phyloP scores from a whole-genome alignment of 2,888 invertebrate species.

The Eupeodes latifasciatus region DNA sequence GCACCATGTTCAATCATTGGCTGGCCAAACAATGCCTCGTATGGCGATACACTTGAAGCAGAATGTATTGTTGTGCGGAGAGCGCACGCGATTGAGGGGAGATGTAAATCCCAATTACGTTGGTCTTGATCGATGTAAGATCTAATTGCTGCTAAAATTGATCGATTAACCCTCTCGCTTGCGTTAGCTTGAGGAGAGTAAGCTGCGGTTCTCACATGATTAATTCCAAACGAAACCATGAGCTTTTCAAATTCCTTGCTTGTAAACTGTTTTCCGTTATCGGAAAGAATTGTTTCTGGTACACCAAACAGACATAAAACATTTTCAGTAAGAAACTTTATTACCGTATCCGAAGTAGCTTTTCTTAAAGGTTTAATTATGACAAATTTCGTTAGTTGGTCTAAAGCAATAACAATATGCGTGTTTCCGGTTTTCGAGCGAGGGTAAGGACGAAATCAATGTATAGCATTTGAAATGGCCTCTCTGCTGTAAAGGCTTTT shows the following conservation, averaged over 20 bases:
- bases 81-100: constrained; percentile 15
- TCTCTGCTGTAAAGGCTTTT: too few species aligned
- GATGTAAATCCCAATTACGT: not conserved
- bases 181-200: not conserved
- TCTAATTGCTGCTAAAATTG: constrained; percentile 70
- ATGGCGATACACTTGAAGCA: not conserved
- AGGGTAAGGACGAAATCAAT: too few species aligned
- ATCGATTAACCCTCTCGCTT: not conserved
- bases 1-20: too few species aligned
- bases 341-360: too few species aligned
- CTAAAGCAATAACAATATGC: too few species aligned
- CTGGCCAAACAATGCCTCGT: too few species aligned
- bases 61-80: not conserved
- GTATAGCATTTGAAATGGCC: too few species aligned
- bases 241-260: constrained; percentile 57
- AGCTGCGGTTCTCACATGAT: constrained; percentile 72
- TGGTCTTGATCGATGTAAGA: constrained; percentile 22
- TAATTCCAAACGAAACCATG: constrained; percentile 52
- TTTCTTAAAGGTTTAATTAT: too few species aligned
- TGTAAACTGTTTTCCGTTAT: constrained; percentile 78
- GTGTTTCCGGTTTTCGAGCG: too few species aligned
- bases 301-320: constrained; percentile 75
- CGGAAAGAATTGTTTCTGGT: constrained; percentile 68
- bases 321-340: too few species aligned
- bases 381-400: too few species aligned